Base-by-base conservation (phyloP, 2,113 vertebrate species). In the Rhipidura dahli region DNA sequence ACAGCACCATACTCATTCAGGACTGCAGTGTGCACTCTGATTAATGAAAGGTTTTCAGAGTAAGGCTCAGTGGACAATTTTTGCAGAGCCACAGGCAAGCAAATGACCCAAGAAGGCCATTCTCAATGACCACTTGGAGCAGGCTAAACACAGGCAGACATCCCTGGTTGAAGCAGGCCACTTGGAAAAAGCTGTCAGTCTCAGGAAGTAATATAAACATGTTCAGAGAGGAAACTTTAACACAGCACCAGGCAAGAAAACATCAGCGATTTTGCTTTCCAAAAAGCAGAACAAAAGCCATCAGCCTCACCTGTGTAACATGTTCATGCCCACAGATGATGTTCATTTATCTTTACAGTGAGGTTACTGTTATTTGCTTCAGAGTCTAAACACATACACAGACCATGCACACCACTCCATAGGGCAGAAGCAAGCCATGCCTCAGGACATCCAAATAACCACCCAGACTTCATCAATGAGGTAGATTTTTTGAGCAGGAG, bases 321-420 rank as follows among this genome's bases (percentile, higher is more conserved):
- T 0, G 1, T 33, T 39, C 22, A 16, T 42, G 51, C 20, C 19
- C 64, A 70, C 39, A 56, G 56, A 59, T 0, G 2, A 22, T 11
- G 18, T 19, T 64, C 35, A 37, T 11, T 33, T 87, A 71, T 57
- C 15, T 57, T 82, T 90, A 64, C 61, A 77, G 63, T 0, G 6
- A 83, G 19, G 39, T 57, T 56, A 47, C 35, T 44, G 20, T 44
- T 40, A 6, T 3, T 19, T 21, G 8, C 66, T 79, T 79, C 53
- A 69, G 33, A 56, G 17, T 40, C 26, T 51, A 40, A 70, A 56
- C 26, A 44, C 28, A n/a, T 2, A 35, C 42, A 27, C 64, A 37
- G 56, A 64, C 49, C 59, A 51, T 1, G 16, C 50, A 75, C 31
- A 15, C n/a, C 47, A 26, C 39, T 69, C n/a, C 51, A 16, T 18